Percentiles rank a stretch among this genome's conserved stretches.
Evolutionary conservation across 2,113 vertebrate genomes (phyloP).

Genomic region (Barnardius zonarius): DNA sequence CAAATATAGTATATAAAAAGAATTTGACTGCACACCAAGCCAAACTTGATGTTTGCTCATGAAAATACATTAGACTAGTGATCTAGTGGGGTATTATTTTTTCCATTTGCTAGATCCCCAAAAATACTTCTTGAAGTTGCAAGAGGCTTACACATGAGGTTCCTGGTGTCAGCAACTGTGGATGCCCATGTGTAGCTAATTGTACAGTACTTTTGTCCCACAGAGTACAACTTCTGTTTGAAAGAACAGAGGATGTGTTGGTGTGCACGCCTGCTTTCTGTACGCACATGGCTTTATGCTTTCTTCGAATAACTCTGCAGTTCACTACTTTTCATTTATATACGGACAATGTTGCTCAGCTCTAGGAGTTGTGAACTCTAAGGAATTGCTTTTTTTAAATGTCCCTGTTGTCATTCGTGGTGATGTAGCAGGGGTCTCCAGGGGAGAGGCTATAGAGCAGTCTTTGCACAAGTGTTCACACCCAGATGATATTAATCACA

Average conservation of each 20-base stretch:
- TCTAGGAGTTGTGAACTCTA: not conserved
- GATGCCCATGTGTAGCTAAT: not conserved
- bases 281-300: constrained; percentile 58
- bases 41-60: not conserved
- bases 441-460: not conserved
- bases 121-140: not conserved
- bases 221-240: constrained; percentile 53
- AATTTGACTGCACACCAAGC: not conserved
- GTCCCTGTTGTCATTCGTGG: not conserved
- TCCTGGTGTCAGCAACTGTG: not conserved
- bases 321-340: not conserved
- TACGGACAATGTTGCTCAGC: not conserved
- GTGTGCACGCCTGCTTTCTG: constrained; percentile 57
- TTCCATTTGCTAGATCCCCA: not conserved
- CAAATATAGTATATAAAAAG: not conserved
- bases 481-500: not conserved
- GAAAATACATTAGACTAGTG: not conserved
- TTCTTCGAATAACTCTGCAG: constrained; percentile 26
- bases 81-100: not conserved
- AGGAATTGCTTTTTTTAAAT: not conserved
- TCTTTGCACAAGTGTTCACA: not conserved
- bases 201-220: not conserved
- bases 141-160: not conserved
- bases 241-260: constrained; percentile 24
- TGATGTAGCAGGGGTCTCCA: not conserved